Percentiles rank a stretch among this genome's conserved stretches.
Conservation (phyloP, 2,888 invertebrate genomes). For the Cremastinae sp. region DNA sequence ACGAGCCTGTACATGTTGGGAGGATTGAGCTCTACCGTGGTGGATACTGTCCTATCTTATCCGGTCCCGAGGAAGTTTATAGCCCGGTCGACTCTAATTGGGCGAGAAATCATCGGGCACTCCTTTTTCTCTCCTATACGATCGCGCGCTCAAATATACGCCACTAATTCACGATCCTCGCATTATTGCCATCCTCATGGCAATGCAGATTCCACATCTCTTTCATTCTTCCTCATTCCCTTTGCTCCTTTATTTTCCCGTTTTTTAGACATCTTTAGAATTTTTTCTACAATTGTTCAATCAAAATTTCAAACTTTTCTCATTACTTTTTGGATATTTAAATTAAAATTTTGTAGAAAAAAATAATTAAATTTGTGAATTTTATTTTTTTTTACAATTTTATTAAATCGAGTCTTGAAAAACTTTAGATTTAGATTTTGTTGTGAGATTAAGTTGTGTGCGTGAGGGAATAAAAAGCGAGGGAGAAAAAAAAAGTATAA, state of each 20-base stretch:
- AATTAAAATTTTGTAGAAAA: too few relatives aligned
- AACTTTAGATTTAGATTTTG: too few relatives aligned
- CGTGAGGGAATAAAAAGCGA: too few relatives aligned
- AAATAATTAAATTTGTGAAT: too few relatives aligned
- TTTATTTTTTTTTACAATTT: background rate
- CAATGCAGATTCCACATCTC: constrained; percentile 25
- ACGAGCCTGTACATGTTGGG: constrained; percentile 23
- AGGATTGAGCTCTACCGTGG: constrained; percentile 50
- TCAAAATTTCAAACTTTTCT: too few relatives aligned
- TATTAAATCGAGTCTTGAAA: background rate
- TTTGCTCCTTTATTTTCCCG: background rate
- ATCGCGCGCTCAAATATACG: constrained; percentile 64
- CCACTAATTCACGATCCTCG: constrained; percentile 77
- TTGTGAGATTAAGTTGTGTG: too few relatives aligned
- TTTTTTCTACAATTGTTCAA: too few relatives aligned
- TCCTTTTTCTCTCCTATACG: constrained; percentile 75
- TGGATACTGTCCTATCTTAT: constrained; percentile 77
- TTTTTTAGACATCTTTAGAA: background rate
- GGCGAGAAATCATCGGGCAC: constrained; percentile 80
- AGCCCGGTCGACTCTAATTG: constrained; percentile 79
- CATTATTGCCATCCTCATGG: constrained; percentile 70
- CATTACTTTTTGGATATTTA: too few relatives aligned
- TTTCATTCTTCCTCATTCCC: background rate
- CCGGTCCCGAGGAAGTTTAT: constrained; percentile 77
- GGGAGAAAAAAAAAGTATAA: background rate